phyloP scores from a whole-genome alignment of 1,140 invertebrate species.

The Akabosia matsudoensis region DNA sequence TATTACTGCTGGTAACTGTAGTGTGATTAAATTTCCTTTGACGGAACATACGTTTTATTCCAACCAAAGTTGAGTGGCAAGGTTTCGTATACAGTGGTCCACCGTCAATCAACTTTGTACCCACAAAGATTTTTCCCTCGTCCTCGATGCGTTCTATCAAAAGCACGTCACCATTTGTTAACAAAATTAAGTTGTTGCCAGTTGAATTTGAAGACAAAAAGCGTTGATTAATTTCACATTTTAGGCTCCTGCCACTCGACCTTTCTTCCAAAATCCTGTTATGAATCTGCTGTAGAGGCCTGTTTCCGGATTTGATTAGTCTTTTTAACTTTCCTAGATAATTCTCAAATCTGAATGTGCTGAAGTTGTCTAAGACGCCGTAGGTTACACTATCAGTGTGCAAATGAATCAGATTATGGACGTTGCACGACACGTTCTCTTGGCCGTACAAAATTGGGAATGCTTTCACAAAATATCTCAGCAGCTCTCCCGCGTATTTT shows the following conservation, averaged over 20 bases:
- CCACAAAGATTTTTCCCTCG: neutral
- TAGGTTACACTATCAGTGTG: constrained; percentile 49
- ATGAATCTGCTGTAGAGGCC: constrained; percentile 47
- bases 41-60: neutral
- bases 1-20: too few relatives aligned
- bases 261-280: constrained; percentile 49
- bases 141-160: neutral
- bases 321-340: constrained; percentile 22
- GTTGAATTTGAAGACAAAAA: neutral
- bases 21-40: too few relatives aligned
- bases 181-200: neutral
- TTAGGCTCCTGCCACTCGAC: neutral
- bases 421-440: neutral
- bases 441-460: neutral
- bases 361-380: constrained; percentile 48
- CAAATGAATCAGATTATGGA: neutral
- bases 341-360: constrained; percentile 47
- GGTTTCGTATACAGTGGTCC: neutral
- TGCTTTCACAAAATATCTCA: neutral
- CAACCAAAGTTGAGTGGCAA: neutral
- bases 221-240: neutral
- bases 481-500: neutral
- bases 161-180: neutral
- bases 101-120: neutral
- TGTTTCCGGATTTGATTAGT: constrained; percentile 19